Base-by-base conservation (phyloP, 2,888 invertebrate species). In the Dicyrtoma fusca region DNA sequence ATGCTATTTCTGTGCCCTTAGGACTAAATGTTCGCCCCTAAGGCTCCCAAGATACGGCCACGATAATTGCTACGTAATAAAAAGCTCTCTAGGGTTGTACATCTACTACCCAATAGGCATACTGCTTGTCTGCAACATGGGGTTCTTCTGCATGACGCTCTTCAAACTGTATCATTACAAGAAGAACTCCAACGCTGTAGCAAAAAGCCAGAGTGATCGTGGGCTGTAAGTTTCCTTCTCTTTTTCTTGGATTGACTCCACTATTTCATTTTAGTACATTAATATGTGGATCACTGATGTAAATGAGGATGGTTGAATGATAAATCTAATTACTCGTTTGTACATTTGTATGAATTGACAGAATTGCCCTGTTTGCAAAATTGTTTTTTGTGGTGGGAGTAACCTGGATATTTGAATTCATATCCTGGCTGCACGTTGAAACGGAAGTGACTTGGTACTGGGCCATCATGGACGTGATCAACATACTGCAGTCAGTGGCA, bases 401-500 rank as follows among this genome's bases (percentile, higher is more conserved):
- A n/a, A 75, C 77, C 8, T 79, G 79, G 79, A 49, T 63, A 0
- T 76, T 78, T 45, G 79, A 79, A 70, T 72, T 79, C 19, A 73
- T 79, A 21, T 76, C 78, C 1, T 78, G 75, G 65, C 69, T 75
- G 13, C 71, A 70, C 21, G 73, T 73, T n/a, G 71, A 64, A 2
- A 73, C 55, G 6, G 63, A 75, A 11, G 74, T 74, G 1, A 45
- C 19, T 19, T 69, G 74, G 17, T 75, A 74, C 57, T 78, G 77
- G 77, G 47, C 72, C 8, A 71, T 79, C 1, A 44, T 74, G 1
- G 78, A 78, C 69, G 65, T 75, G 47, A 70, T 78, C 13, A 76
- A 77, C 25, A 74, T 79, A 61, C 71, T 78, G 23, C 79, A 79
- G 57, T 71, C 78, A 0, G 59, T 78, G 23, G 77, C 77, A 1